Percentiles rank a stretch among this genome's conserved stretches.
These are phyloP conservation scores for Callithrix jacchus DNA, from an alignment of 2,113 vertebrate species.

Conservation along the genomic window DNA sequence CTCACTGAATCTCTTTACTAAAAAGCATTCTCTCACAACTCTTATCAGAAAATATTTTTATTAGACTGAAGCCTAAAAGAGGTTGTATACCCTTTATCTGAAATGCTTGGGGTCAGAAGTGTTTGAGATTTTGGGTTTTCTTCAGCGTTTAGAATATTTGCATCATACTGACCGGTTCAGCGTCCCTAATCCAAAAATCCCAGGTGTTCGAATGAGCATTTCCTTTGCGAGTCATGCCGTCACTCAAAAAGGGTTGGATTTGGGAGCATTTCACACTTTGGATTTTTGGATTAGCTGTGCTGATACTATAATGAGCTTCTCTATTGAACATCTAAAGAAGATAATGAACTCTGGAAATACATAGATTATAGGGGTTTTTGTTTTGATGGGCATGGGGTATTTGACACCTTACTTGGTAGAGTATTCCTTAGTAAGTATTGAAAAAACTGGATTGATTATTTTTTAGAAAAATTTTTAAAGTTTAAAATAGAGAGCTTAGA, in stretches of 20 bases:
- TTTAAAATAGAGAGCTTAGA: not conserved
- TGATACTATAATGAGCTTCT: not conserved
- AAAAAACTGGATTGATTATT: not conserved
- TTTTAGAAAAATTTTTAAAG: not conserved
- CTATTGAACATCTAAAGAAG: slow-evolving; percentile 28
- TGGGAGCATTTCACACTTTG: not conserved
- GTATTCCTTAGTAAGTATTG: not conserved
- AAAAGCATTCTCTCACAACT: not conserved
- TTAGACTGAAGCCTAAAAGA: slow-evolving; percentile 9
- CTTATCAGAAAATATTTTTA: not conserved
- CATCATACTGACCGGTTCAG: not conserved
- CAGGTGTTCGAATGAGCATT: not conserved
- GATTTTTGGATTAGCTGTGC: not conserved
- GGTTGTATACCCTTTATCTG: not conserved
- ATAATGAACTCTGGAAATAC: not conserved
- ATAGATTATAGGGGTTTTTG: not conserved
- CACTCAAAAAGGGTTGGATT: not conserved
- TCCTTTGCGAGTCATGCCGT: not conserved
- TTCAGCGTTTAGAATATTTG: not conserved
- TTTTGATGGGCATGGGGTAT: not conserved
- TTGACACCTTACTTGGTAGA: not conserved
- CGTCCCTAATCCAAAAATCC: not conserved
- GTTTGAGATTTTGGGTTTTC: not conserved
- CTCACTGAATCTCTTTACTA: not conserved
- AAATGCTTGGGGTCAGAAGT: not conserved